These are phyloP conservation scores for Meteorus cinctellus DNA, from an alignment of 2,888 invertebrate species.

Conservation along the genomic window DNA sequence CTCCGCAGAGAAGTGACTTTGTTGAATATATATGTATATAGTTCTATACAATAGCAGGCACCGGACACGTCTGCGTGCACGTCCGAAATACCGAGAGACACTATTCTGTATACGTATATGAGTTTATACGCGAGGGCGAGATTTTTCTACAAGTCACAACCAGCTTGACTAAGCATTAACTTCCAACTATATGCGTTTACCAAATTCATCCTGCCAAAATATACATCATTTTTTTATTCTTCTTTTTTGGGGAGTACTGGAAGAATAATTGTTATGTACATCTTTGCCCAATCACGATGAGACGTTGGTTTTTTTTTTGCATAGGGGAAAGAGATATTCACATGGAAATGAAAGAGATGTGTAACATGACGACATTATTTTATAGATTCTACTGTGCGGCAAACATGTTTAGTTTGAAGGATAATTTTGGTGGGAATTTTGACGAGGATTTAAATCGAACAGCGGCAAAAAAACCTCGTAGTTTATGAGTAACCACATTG, in stretches of 20 bases:
- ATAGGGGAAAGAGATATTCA: background rate
- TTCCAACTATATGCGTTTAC: background rate
- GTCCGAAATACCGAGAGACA: background rate
- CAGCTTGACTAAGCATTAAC: constrained; percentile 28
- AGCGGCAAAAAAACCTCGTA: too few relatives aligned
- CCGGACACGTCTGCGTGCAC: background rate
- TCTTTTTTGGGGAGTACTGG: background rate
- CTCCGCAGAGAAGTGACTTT: constrained; percentile 8
- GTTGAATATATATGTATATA: constrained; percentile 18
- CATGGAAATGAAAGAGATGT: background rate
- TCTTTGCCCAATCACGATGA: constrained; percentile 1
- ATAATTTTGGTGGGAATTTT: too few relatives aligned
- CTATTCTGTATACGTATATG: constrained; percentile 3
- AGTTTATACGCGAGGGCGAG: constrained; percentile 15
- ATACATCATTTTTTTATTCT: constrained; percentile 21
- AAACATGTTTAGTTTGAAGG: too few relatives aligned
- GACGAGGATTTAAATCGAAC: too few relatives aligned
- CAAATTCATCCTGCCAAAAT: background rate
- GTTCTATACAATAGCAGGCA: background rate
- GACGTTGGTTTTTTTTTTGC: background rate
- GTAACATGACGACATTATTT: too few relatives aligned
- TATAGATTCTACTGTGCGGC: too few relatives aligned
- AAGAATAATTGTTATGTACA: background rate
- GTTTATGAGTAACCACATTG: too few relatives aligned
- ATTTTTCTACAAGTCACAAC: constrained; percentile 29